phyloP scores from a whole-genome alignment of 2,113 vertebrate genomes.

The Notiomystis cincta region DNA sequence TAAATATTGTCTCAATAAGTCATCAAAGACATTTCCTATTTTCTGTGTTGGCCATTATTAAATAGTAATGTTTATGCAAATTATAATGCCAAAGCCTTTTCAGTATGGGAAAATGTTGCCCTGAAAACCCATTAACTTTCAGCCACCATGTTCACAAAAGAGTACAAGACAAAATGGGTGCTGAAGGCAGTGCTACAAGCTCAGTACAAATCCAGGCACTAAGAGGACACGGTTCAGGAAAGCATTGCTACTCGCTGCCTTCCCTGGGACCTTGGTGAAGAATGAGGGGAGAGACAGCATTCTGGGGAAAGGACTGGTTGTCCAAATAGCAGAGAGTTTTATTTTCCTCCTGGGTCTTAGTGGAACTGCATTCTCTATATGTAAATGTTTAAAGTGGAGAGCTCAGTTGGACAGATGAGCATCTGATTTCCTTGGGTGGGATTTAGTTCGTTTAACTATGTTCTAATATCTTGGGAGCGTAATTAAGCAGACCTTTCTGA shows the following conservation, averaged over 20 bases:
- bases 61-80: neutral
- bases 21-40: neutral
- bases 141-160: neutral
- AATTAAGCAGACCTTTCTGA: neutral
- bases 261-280: neutral
- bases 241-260: fast-evolving
- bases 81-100: neutral
- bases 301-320: neutral
- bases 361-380: neutral
- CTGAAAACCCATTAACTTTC: neutral
- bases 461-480: neutral
- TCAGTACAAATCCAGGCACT: neutral
- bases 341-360: neutral
- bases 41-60: neutral
- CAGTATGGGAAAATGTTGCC: neutral
- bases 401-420: neutral
- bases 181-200: neutral
- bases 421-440: neutral
- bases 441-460: neutral
- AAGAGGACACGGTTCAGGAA: neutral
- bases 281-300: neutral
- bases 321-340: neutral
- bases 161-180: neutral
- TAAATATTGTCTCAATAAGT: slow-evolving; percentile 7
- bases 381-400: neutral